phyloP scores from a whole-genome alignment of 30 jellyfish, hydroid and myxozoan genomes.

The Pseudorhiza aurosa region DNA sequence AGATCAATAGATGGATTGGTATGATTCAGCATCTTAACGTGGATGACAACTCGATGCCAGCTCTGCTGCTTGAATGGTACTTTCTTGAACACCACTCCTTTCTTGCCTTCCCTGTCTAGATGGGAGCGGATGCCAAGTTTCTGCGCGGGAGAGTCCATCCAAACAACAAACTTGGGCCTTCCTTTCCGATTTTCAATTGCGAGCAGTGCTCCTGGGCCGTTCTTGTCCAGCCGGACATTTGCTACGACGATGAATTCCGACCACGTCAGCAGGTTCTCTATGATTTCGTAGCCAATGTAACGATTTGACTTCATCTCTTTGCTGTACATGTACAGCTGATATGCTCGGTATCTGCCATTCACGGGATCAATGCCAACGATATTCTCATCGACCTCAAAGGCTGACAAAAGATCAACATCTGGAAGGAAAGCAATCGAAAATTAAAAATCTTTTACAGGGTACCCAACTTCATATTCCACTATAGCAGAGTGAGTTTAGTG shows the following conservation, averaged over 20 bases:
- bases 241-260: constrained; percentile 78
- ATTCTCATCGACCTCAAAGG: constrained; percentile 83
- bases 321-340: constrained; percentile 92
- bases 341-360: constrained; percentile 86
- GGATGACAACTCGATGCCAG: constrained; percentile 93
- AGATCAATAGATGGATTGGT: constrained; percentile 76
- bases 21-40: constrained; percentile 55
- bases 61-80: constrained; percentile 83
- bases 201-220: constrained; percentile 81
- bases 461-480: not conserved
- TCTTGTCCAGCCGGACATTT: constrained; percentile 87
- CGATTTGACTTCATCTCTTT: constrained; percentile 77
- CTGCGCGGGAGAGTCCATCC: constrained; percentile 85
- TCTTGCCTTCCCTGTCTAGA: constrained; percentile 54
- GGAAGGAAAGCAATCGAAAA: constrained; percentile 5
- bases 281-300: constrained; percentile 67
- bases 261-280: constrained; percentile 72
- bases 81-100: constrained; percentile 60
- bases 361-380: constrained; percentile 87
- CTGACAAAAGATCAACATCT: constrained; percentile 87
- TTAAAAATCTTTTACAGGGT: not conserved
- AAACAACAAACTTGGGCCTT: constrained; percentile 66
- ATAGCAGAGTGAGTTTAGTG: not conserved
- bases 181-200: constrained; percentile 79
- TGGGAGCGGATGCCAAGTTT: constrained; percentile 91